Base-by-base conservation (phyloP, 2,113 vertebrate genomes). In the Steatornis caripensis region DNA sequence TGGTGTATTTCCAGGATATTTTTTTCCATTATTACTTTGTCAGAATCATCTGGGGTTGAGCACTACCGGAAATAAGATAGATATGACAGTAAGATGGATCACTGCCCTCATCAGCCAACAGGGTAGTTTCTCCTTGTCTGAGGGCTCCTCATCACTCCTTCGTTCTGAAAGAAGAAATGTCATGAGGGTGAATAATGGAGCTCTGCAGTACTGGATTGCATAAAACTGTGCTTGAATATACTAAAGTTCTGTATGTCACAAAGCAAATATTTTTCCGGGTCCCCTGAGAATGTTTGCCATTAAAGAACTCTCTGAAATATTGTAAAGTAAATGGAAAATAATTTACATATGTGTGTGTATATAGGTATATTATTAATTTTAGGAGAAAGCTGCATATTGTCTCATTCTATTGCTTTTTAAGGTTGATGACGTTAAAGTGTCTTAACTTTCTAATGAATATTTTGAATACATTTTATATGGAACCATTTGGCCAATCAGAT, bases 31-130 rank as follows among this genome's bases (percentile, higher is more conserved):
- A 32, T 70, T 88, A 32, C 26, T 88, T 71, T 75, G 46, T 57
- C 83, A 86, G 71, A 93, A 81, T 88, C 27, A 36, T 85, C 37
- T 90, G 68, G 39, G 29, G 5, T 66, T 88, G 54, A 75, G 54
- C 30, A 39, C 32, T 49, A 32, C 18, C 45, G 51, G 66, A 83
- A 85, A 58, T 89, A 87, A 79, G 61, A 68, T 12, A 68, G 61
- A 61, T 87, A 57, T 45, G 74, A 89, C 93, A 94, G 45, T 64
- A 95, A 84, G 94, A 97, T 95, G 61, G 84, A 96, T 96, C 34
- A 45, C 19, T 71, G 36, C n/a, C 69, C 62, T 91, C 39, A 64
- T 75, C 87, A 92, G 37, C 76, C 51, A 91, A 7, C 55, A 64
- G 64, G 41, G 43, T 62, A 76, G 34, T 71, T 94, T 71, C 39